phyloP scores from a whole-genome alignment of 2,888 invertebrate genomes.

The Temnothorax unifasciatus region DNA sequence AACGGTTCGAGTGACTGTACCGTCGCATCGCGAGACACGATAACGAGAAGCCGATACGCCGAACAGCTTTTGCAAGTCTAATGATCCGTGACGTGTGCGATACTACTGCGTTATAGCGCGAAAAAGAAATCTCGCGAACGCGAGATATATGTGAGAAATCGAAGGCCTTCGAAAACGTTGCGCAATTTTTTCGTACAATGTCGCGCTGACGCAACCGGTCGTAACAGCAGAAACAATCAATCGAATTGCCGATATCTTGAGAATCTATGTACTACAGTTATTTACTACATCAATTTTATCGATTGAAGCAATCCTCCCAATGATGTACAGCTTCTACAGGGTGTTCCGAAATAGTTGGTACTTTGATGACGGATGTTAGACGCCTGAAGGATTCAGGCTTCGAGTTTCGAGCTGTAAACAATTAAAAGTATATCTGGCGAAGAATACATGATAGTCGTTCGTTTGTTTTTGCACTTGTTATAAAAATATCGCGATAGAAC shows the following conservation, averaged over 20 bases:
- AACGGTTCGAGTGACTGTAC: neutral
- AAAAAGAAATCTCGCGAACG: neutral
- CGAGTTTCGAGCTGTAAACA: neutral
- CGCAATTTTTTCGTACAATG: slow-evolving; percentile 43
- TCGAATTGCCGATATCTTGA: slow-evolving; percentile 3
- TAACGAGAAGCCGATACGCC: slow-evolving; percentile 33
- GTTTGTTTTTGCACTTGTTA: neutral
- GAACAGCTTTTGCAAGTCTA: slow-evolving; percentile 26
- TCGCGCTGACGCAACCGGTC: slow-evolving; percentile 6
- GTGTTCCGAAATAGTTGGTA: neutral
- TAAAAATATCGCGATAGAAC: slow-evolving; percentile 12
- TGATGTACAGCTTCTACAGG: neutral
- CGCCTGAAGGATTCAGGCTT: neutral
- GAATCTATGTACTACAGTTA: slow-evolving; percentile 6
- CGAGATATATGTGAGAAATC: slow-evolving; percentile 28
- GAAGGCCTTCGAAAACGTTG: slow-evolving; percentile 28
- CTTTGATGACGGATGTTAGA: neutral
- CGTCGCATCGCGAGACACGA: slow-evolving; percentile 17
- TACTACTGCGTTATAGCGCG: neutral
- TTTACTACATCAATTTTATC: neutral
- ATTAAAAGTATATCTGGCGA: neutral
- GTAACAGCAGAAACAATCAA: neutral
- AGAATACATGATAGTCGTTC: neutral
- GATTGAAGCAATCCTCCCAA: neutral
- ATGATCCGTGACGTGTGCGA: slow-evolving; percentile 41